These are phyloP conservation scores for Enteromius anoplus DNA, from an alignment of 2,797 vertebrate species.

Conservation along the genomic window DNA sequence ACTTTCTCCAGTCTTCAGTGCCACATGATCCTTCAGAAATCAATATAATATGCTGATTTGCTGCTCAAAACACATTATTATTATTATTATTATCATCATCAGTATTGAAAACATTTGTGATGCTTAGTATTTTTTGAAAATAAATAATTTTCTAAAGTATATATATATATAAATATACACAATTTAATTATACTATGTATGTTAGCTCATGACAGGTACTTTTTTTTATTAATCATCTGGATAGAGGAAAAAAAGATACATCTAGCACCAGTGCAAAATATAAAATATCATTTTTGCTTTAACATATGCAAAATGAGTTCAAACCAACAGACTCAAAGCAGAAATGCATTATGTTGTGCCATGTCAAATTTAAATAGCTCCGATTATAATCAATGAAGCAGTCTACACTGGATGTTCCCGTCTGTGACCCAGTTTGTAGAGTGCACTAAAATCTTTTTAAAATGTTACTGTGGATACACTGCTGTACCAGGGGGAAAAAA, in stretches of 20 bases:
- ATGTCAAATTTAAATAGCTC: not conserved
- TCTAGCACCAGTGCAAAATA: not conserved
- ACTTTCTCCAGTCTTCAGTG: not conserved
- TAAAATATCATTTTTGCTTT: not conserved
- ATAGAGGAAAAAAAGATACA: not conserved
- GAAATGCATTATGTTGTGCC: not conserved
- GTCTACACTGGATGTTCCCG: not conserved
- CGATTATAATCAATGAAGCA: not conserved
- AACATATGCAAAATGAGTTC: not conserved
- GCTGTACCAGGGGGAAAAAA: not conserved
- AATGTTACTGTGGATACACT: not conserved
- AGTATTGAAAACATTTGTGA: not conserved
- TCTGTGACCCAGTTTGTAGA: not conserved
- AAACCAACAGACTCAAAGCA: not conserved
- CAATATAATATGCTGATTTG: not conserved
- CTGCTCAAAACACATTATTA: not conserved
- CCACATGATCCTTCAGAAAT: not conserved
- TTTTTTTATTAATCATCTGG: not conserved
- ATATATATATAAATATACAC: too few species aligned
- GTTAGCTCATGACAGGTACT: too few species aligned
- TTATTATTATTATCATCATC: not conserved
- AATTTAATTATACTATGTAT: too few species aligned
- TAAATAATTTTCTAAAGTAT: too few species aligned
- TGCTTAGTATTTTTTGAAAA: too few species aligned
- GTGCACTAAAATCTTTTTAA: not conserved